phyloP scores from a whole-genome alignment of 2,113 vertebrate species.

The Scortum barcoo region DNA sequence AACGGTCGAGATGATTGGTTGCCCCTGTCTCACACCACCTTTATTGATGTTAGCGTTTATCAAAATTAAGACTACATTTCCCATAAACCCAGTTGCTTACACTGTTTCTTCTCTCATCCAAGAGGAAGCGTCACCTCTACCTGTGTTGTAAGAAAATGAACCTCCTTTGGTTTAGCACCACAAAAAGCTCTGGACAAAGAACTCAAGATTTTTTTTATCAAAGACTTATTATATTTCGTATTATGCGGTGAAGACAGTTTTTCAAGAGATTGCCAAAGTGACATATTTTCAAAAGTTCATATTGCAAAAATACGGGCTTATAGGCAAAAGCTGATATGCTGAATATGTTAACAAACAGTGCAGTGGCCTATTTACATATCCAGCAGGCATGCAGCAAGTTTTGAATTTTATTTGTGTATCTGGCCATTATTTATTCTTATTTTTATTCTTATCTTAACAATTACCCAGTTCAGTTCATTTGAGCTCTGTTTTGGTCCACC shows the following conservation, averaged over 20 bases:
- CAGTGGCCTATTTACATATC: neutral
- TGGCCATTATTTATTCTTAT: neutral
- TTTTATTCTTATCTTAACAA: neutral
- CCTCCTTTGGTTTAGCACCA: neutral
- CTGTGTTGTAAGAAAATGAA: neutral
- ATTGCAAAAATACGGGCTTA: too few species aligned
- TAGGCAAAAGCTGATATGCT: too few species aligned
- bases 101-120: neutral
- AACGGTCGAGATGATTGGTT: constrained; percentile 57
- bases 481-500: neutral
- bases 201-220: neutral
- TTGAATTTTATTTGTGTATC: neutral
- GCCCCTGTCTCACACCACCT: constrained; percentile 43
- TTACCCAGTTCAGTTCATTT: neutral
- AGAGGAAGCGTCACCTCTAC: neutral
- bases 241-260: neutral
- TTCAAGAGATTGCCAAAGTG: too few species aligned
- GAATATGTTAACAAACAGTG: neutral
- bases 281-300: too few species aligned
- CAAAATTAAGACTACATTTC: constrained; percentile 46
- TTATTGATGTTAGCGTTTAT: constrained; percentile 60
- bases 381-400: neutral
- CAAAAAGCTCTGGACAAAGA: neutral
- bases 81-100: constrained; percentile 14
- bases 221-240: neutral